These are phyloP conservation scores for Trachelus troglodyta DNA, from an alignment of 2,888 invertebrate genomes.

Conservation along the genomic window DNA sequence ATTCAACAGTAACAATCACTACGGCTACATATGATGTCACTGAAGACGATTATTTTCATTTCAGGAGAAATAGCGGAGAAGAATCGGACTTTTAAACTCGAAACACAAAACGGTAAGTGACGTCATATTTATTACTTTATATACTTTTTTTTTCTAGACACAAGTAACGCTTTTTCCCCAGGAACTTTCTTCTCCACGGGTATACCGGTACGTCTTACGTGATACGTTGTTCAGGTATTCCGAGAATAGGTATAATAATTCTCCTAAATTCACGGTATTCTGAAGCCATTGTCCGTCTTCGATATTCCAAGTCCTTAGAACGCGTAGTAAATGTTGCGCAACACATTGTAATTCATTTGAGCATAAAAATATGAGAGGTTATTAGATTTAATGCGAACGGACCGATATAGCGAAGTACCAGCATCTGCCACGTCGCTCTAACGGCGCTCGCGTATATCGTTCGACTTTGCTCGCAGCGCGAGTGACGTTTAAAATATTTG, in stretches of 20 bases:
- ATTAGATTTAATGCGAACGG: constrained; percentile 48
- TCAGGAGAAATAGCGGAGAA: not conserved
- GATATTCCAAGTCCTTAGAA: constrained; percentile 19
- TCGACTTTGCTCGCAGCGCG: not conserved
- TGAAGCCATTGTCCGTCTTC: not conserved
- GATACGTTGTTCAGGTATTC: not conserved
- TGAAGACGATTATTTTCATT: not conserved
- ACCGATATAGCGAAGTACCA: constrained; percentile 19
- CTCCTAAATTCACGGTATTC: not conserved
- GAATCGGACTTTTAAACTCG: not conserved
- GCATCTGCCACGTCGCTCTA: constrained; percentile 38
- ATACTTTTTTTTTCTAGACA: not conserved
- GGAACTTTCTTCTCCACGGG: not conserved
- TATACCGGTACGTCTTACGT: not conserved
- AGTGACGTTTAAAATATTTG: not conserved
- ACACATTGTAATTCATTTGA: constrained; percentile 54
- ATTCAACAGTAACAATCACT: not conserved
- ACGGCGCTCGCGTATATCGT: constrained; percentile 2
- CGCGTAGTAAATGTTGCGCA: constrained; percentile 50
- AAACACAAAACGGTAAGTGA: not conserved
- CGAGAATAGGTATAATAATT: not conserved
- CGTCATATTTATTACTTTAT: not conserved
- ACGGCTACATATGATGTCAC: not conserved
- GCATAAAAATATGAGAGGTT: constrained; percentile 51
- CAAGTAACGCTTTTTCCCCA: not conserved